These are phyloP conservation scores for Drosophila suboccidentalis DNA, from an alignment of 2,888 invertebrate genomes.

Conservation along the genomic window DNA sequence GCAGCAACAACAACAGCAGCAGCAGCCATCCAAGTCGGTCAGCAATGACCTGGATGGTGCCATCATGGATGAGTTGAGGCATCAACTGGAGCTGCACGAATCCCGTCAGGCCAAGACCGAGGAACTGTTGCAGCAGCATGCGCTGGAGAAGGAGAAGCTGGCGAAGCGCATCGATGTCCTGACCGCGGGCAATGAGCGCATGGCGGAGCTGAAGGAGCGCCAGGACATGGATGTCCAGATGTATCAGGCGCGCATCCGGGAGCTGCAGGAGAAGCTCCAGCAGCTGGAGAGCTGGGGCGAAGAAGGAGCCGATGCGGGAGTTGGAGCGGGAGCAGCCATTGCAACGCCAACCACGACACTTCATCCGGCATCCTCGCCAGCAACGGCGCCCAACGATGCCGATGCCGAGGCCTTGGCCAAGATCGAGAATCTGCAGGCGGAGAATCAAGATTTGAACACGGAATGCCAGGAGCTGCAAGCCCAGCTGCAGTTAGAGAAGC, in stretches of 20 bases:
- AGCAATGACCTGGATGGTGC: slow-evolving; percentile 89
- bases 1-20: slow-evolving; percentile 36
- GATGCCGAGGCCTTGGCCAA: slow-evolving; percentile 48
- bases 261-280: slow-evolving; percentile 89
- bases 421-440: slow-evolving; percentile 87
- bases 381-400: slow-evolving; percentile 2
- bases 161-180: slow-evolving; percentile 91
- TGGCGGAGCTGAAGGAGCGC: slow-evolving; percentile 93
- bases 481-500: slow-evolving; percentile 86
- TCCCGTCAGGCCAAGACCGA: slow-evolving; percentile 88
- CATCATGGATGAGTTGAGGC: slow-evolving; percentile 92
- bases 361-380: background rate
- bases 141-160: slow-evolving; percentile 89
- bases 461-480: slow-evolving; percentile 88
- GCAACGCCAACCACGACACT: background rate
- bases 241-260: slow-evolving; percentile 90
- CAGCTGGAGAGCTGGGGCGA: slow-evolving; percentile 86
- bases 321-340: background rate
- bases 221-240: slow-evolving; percentile 91
- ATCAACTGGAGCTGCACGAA: slow-evolving; percentile 89
- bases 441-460: slow-evolving; percentile 87
- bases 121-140: slow-evolving; percentile 88
- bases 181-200: slow-evolving; percentile 91
- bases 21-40: slow-evolving; percentile 23
- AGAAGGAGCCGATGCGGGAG: slow-evolving; percentile 4